phyloP scores from a whole-genome alignment of 2,113 vertebrate genomes.

The Halcyon senegalensis region DNA sequence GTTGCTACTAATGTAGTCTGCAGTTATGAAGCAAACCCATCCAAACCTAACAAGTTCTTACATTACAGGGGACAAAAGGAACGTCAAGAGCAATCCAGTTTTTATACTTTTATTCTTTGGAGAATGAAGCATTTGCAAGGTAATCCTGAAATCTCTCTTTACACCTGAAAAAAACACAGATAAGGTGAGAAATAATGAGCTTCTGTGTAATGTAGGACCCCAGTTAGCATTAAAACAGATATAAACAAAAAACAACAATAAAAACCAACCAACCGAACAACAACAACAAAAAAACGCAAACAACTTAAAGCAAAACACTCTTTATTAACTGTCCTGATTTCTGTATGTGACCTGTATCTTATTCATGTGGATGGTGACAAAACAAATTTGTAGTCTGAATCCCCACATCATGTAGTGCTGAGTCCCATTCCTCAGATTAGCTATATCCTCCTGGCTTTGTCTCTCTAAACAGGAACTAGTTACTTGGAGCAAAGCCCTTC shows the following conservation, averaged over 20 bases:
- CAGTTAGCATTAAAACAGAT: not conserved
- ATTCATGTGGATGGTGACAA: not conserved
- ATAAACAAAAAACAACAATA: not conserved
- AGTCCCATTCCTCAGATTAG: not conserved
- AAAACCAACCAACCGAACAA: too few relatives aligned
- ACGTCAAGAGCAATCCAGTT: not conserved
- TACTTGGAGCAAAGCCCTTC: not conserved
- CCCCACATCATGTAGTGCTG: not conserved
- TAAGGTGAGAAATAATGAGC: not conserved
- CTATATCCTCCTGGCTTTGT: not conserved
- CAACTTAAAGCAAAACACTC: rapidly evolving
- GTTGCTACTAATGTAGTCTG: not conserved
- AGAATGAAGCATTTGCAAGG: not conserved
- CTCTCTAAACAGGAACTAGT: not conserved
- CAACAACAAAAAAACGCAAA: not conserved
- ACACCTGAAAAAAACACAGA: not conserved
- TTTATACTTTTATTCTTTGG: not conserved
- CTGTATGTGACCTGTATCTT: not conserved
- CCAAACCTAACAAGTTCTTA: not conserved
- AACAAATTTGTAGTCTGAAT: not conserved
- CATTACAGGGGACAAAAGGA: not conserved
- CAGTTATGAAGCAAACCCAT: not conserved
- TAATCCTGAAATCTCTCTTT: not conserved
- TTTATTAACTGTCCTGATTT: not conserved
- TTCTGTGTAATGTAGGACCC: not conserved